Evolutionary conservation across 2,797 vertebrate genomes (phyloP).

Genomic region (Sylvia borin): DNA sequence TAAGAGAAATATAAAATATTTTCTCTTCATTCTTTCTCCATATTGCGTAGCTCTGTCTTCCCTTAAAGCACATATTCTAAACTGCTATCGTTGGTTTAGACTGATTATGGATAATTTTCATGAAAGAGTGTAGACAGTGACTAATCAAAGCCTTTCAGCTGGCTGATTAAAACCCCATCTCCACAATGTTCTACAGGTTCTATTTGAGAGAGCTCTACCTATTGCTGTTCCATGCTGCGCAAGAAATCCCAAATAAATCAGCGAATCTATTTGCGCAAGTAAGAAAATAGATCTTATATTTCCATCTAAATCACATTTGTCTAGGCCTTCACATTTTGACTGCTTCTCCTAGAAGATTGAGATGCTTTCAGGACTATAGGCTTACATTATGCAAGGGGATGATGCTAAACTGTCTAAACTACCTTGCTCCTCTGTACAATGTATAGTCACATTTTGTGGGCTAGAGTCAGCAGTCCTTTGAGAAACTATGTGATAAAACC

Average conservation of each 20-base stretch:
- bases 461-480: not conserved
- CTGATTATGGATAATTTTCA: not conserved
- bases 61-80: not conserved
- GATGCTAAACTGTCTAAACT: not conserved
- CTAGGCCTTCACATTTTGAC: not conserved
- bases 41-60: not conserved
- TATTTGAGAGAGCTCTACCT: not conserved
- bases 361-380: not conserved
- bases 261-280: not conserved
- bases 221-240: rapidly evolving
- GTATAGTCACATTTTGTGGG: not conserved
- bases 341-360: not conserved
- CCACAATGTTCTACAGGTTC: not conserved
- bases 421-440: not conserved
- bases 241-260: not conserved
- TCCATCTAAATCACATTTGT: not conserved
- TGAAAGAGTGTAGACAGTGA: not conserved
- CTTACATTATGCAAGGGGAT: not conserved
- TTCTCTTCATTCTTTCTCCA: not conserved
- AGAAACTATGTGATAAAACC: not conserved
- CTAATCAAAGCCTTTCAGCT: not conserved
- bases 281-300: not conserved
- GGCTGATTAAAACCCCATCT: not conserved
- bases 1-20: not conserved
- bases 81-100: not conserved